Evolutionary conservation across 2,797 vertebrate species (phyloP).

Genomic region (Diplodus sargus): DNA sequence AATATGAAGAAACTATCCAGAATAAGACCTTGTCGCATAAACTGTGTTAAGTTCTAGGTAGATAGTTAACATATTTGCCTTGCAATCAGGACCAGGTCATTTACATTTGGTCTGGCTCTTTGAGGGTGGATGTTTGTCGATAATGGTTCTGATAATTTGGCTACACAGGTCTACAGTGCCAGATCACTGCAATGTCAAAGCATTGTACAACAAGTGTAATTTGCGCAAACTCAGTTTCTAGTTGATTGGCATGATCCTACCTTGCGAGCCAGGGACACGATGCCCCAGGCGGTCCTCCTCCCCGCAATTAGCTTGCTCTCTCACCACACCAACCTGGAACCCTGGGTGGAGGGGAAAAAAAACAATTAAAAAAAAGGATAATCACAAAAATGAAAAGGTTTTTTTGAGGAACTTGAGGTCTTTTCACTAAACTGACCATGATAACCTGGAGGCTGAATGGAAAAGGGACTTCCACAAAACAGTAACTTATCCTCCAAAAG

Average conservation of each 20-base stretch:
- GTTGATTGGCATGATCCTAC: slow-evolving; percentile 58
- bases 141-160: not conserved
- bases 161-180: not conserved
- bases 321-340: slow-evolving; percentile 86
- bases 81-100: not conserved
- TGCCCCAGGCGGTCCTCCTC: slow-evolving; percentile 79
- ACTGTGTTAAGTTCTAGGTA: too few relatives aligned
- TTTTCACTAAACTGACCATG: not conserved
- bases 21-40: not conserved
- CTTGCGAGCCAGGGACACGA: slow-evolving; percentile 79
- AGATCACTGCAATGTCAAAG: not conserved
- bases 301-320: slow-evolving; percentile 77
- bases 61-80: not conserved
- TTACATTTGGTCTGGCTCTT: not conserved
- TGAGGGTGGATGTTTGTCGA: not conserved
- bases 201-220: not conserved
- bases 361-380: not conserved
- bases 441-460: not conserved
- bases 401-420: not conserved
- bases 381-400: not conserved
- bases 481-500: not conserved
- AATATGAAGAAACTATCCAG: not conserved
- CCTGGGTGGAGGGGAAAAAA: slow-evolving; percentile 58
- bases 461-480: slow-evolving; percentile 7
- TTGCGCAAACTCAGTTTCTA: not conserved